phyloP scores from a whole-genome alignment of 2,113 vertebrate genomes.

The Oceanites oceanicus region DNA sequence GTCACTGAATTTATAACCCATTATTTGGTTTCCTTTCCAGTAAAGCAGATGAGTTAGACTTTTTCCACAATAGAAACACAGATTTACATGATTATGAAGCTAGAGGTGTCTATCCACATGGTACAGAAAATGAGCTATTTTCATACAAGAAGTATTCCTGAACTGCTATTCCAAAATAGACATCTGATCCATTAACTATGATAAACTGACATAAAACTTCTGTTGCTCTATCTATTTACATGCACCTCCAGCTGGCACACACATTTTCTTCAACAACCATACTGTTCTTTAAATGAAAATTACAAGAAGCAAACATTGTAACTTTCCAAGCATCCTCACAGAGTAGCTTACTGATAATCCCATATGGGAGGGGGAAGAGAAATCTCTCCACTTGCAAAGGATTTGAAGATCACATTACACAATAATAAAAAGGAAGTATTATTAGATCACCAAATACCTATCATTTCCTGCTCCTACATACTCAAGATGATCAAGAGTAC shows the following conservation, averaged over 20 bases:
- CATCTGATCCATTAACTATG: neutral
- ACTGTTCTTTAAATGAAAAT: neutral
- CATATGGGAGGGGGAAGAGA: rapidly evolving
- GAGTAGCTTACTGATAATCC: neutral
- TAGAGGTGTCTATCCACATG: neutral
- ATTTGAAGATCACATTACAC: neutral
- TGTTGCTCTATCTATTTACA: neutral
- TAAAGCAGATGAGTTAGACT: neutral
- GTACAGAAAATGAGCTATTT: neutral
- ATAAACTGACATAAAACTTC: neutral
- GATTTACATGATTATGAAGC: neutral
- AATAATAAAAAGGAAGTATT: neutral
- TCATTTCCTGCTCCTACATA: neutral
- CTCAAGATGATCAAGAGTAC: neutral
- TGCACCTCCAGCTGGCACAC: neutral
- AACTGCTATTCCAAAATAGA: neutral
- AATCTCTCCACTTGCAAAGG: neutral
- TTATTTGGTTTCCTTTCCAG: neutral
- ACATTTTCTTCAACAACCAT: neutral
- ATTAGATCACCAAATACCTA: neutral
- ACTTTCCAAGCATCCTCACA: neutral
- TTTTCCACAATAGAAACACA: neutral
- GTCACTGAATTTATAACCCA: neutral
- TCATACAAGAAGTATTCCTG: neutral
- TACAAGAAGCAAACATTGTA: neutral